Evolutionary conservation across 2,888 invertebrate genomes (phyloP), one percentile per base, ranked within the genome.

Genomic region (Eilema griseolum): DNA sequence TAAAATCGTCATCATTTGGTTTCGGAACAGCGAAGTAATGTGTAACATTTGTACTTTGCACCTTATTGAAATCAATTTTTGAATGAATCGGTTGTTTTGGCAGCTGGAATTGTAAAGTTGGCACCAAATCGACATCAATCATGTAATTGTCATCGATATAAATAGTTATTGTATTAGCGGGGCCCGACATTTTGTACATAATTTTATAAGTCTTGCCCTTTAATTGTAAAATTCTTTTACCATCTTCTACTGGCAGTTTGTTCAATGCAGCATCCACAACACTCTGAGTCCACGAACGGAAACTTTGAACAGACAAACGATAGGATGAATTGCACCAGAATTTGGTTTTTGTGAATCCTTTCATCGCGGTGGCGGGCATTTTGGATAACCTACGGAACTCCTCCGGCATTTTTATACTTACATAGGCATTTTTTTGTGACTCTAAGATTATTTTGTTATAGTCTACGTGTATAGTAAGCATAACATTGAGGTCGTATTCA

Each of bases 121-220:
- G 92, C 20, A 92, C 92, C 37, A 92, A 84, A 80, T 92, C 92
- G 3, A 92, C 84, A 73, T 92, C 92, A 62, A 92, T 92, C 24
- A 86, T 72, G 46, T 85, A 81, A 68, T 85, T 79, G 61, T 84
- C 76, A 56, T 79, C 82, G 71, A 85, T 85, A 66, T 81, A 80
- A 72, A 89, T 87, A 23, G 84, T 89, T 66, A 92, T 81, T 3
- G 90, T 92, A 70, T 87, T 88, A 11, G 92, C 92, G 23, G 92
- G 92, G 14, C 92, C 92, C 3, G 91, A 90, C 41, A 80, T 84
- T 78, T 87, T 92, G 8, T 86, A 81, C n/a, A 76, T 63, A 61
- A 92, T 83, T 79, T 77, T 80, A 72, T 83, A 90, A 26, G 57
- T 46, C 66, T 83, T 82, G 60, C 84, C 82, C 57, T 88, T 81